These are phyloP conservation scores for Chlorodrepanis virens DNA, from an alignment of 2,113 vertebrate species.

Conservation along the genomic window DNA sequence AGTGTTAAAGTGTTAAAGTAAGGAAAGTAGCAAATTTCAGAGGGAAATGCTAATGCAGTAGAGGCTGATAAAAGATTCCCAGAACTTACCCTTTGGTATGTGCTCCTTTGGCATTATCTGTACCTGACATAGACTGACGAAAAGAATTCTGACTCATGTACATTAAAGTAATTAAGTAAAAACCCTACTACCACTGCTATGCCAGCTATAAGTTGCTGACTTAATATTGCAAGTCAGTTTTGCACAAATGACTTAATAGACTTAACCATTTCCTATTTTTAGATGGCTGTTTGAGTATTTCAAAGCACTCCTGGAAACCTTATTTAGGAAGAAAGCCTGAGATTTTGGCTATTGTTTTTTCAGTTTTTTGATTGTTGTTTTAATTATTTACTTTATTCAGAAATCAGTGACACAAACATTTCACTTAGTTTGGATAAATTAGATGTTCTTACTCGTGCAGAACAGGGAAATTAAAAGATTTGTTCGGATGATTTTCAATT, in stretches of 20 bases:
- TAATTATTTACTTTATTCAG: neutral
- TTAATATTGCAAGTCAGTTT: neutral
- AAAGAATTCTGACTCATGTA: neutral
- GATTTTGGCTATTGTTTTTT: neutral
- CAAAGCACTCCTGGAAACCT: neutral
- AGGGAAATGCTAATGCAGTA: neutral
- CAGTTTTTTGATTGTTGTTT: rapidly evolving
- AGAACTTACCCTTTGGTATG: neutral
- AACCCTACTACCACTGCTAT: neutral
- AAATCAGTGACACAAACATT: neutral
- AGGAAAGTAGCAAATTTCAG: neutral
- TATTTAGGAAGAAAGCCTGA: neutral
- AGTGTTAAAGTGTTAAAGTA: neutral
- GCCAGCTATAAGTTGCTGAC: neutral
- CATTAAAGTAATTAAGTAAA: neutral
- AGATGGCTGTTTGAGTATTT: neutral
- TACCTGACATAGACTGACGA: neutral
- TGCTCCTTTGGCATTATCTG: neutral
- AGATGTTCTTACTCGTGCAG: neutral
- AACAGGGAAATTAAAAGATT: neutral
- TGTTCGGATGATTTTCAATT: neutral
- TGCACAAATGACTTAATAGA: neutral
- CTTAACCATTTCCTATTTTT: neutral
- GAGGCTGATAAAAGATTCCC: neutral
- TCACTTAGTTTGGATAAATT: neutral